phyloP scores from a whole-genome alignment of 2,113 vertebrate genomes.

The Gallinago jamesoni region DNA sequence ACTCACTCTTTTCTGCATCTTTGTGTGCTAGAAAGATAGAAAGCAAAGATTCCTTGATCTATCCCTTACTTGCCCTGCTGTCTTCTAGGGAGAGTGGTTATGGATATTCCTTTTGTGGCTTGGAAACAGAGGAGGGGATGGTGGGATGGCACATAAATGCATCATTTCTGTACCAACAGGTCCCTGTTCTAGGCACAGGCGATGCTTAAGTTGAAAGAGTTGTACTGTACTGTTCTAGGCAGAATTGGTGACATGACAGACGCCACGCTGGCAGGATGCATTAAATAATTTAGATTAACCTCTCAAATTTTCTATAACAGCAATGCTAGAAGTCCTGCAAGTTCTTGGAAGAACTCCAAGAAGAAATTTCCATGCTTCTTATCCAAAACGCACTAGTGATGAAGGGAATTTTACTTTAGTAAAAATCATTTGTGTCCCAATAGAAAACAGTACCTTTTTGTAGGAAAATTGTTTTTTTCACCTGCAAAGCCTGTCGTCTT shows the following conservation, averaged over 20 bases:
- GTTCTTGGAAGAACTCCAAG: slow-evolving; percentile 32
- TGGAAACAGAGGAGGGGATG: not conserved
- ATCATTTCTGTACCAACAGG: fast-evolving
- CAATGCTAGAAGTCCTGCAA: not conserved
- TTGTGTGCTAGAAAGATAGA: not conserved
- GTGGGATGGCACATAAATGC: not conserved
- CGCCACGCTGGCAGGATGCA: not conserved
- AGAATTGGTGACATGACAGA: not conserved
- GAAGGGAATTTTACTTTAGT: slow-evolving; percentile 27
- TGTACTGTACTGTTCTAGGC: not conserved
- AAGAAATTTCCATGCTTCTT: slow-evolving; percentile 24
- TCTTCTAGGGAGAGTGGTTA: not conserved
- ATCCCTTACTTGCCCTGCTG: not conserved
- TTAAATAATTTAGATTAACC: slow-evolving; percentile 20
- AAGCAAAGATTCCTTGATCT: not conserved
- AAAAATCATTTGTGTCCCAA: slow-evolving; percentile 14
- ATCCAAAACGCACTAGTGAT: not conserved
- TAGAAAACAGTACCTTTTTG: slow-evolving; percentile 28
- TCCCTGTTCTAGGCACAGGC: not conserved
- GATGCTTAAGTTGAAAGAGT: not conserved
- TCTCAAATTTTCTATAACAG: not conserved
- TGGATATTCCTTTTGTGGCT: not conserved
- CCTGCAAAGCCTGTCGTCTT: slow-evolving; percentile 18
- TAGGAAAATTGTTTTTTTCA: not conserved
- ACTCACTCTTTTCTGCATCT: not conserved